Conservation (phyloP, 2,888 invertebrate species). For the Pantelozetes paolii region DNA sequence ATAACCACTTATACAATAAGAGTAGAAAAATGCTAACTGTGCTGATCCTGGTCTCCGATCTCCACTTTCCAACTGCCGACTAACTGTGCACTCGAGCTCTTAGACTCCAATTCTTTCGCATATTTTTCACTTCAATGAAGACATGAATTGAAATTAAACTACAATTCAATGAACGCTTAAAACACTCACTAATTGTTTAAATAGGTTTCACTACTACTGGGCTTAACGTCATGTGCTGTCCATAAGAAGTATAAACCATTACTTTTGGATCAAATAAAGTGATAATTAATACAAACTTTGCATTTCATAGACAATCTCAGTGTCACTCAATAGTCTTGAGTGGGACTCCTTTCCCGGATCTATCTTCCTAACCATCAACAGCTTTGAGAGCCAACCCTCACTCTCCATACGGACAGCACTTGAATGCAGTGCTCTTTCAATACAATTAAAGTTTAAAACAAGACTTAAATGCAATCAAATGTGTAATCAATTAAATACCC, state of each 20-base stretch:
- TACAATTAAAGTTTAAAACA: too few relatives aligned
- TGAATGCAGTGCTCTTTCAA: neutral
- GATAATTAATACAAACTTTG: constrained; percentile 55
- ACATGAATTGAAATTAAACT: neutral
- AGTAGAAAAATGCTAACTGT: constrained; percentile 55
- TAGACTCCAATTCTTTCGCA: constrained; percentile 63
- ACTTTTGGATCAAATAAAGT: neutral
- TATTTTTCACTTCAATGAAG: constrained; percentile 65
- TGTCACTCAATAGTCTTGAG: constrained; percentile 92
- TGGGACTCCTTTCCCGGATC: constrained; percentile 94
- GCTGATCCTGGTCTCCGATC: constrained; percentile 93
- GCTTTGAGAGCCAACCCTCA: constrained; percentile 54
- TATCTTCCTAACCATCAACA: constrained; percentile 75
- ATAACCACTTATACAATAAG: neutral
- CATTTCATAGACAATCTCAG: constrained; percentile 89
- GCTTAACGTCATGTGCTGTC: constrained; percentile 78
- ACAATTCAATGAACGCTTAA: neutral
- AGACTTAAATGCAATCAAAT: neutral
- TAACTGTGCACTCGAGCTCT: constrained; percentile 71
- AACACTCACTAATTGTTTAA: constrained; percentile 79
- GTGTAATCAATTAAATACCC: neutral
- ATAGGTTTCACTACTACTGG: constrained; percentile 80
- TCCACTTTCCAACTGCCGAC: constrained; percentile 94
- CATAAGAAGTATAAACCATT: constrained; percentile 39
- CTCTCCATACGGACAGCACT: constrained; percentile 38